Evolutionary conservation across 2,888 invertebrate species (phyloP), one percentile per base, ranked within the genome.

Genomic region (Buathra laborator): DNA sequence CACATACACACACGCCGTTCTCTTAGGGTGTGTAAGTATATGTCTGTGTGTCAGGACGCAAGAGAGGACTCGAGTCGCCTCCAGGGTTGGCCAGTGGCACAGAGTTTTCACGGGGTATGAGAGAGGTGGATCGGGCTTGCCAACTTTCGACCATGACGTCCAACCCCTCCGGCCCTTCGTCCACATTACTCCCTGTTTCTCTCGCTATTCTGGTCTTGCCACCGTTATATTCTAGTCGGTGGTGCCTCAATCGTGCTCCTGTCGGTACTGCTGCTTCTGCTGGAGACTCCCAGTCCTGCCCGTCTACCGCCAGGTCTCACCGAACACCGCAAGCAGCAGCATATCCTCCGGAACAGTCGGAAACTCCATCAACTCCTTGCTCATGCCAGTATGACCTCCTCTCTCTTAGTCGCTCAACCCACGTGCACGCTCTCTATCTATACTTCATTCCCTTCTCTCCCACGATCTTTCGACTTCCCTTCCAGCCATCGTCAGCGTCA

Each of bases 341-440:
- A 81, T 56, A 81, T 74, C 37, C 72, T 66, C 71, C 56, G 66
- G 68, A 85, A 85, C 56, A 85, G 75, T 75, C 78, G 59, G 51
- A 86, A 87, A 88, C 85, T 87, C 84, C 84, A 84, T 88, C 78
- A 78, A 86, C 86, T 81, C 44, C 83, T 84, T 59, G 66, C 56
- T 77, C 64, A 83, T 85, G 77, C 78, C 84, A 74, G 68, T 71
- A 70, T 80, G 81, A 80, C 79, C 53, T 72, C 64, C 80, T 76
- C 79, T 78, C 70, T 29, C 48, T 68, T 37, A 46, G 53, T 19
- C 19, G 43, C 19, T 9, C 19, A 43, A 24, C 53, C 64, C 78
- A 70, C 67, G 24, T 16, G 78, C 68, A 24, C 70, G 53, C 62
- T 44, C 66, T 53, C 62, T 29, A 46, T 70, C 68, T 29, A 44